Evolutionary conservation across 2,797 vertebrate genomes (phyloP).

Genomic region (Carapus acus): DNA sequence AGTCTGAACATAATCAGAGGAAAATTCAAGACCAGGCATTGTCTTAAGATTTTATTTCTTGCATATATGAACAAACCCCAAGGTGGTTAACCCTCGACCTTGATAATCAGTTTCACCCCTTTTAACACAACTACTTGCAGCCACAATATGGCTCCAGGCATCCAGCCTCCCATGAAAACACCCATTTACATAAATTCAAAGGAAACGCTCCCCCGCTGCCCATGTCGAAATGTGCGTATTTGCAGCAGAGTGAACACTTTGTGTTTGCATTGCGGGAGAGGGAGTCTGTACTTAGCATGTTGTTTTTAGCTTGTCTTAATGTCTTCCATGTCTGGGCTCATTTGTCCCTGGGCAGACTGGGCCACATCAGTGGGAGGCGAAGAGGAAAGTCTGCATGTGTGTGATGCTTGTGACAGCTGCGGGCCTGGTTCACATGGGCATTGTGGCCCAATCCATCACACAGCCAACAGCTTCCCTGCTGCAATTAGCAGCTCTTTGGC

Average conservation of each 20-base stretch:
- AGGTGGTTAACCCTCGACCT: slow-evolving; percentile 32
- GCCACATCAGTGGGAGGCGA: slow-evolving; percentile 57
- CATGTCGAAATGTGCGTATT: slow-evolving; percentile 54
- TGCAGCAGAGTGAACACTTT: slow-evolving; percentile 56
- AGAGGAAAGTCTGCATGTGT: slow-evolving; percentile 54
- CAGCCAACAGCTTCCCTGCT: slow-evolving; percentile 43
- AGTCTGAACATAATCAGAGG: slow-evolving; percentile 15
- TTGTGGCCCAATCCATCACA: slow-evolving; percentile 44
- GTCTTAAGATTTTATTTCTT: slow-evolving; percentile 24
- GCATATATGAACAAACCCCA: slow-evolving; percentile 10
- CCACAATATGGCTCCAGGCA: slow-evolving; percentile 33
- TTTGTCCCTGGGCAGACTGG: slow-evolving; percentile 61
- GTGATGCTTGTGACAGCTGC: slow-evolving; percentile 57
- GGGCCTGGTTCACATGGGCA: slow-evolving; percentile 43
- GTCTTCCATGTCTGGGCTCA: slow-evolving; percentile 65
- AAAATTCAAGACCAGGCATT: slow-evolving; percentile 8
- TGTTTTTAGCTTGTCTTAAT: slow-evolving; percentile 69
- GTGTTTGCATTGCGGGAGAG: slow-evolving; percentile 65
- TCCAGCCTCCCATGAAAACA: slow-evolving; percentile 28
- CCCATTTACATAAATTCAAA: slow-evolving; percentile 45
- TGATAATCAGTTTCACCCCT: slow-evolving; percentile 28
- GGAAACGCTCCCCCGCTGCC: slow-evolving; percentile 44
- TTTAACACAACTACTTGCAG: slow-evolving; percentile 44
- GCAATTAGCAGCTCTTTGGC: slow-evolving; percentile 44
- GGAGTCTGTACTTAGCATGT: slow-evolving; percentile 69